A percentile compares a stretch with the other conserved stretches of the same genome.
Conservation (phyloP, 2,797 vertebrate genomes). For the Xenopus petersii region DNA sequence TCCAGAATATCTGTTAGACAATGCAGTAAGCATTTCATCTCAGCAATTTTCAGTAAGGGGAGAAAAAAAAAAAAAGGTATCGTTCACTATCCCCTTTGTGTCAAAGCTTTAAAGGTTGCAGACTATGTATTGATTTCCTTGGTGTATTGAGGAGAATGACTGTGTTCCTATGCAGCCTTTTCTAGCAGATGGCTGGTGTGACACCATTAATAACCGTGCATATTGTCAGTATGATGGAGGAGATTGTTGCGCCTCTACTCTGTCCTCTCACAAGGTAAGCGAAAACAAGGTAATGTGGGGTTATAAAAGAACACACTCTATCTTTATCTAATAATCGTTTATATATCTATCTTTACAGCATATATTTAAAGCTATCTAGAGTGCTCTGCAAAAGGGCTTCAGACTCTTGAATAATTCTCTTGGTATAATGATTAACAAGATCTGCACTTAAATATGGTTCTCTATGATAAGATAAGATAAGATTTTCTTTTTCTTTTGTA, state of each 20-base stretch:
- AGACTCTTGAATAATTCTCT: too few relatives aligned
- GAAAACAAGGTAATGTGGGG: conserved; percentile 15
- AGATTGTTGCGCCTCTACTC: conserved; percentile 95
- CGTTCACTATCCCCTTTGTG: conserved; percentile 28
- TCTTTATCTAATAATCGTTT: neutral
- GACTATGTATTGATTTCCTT: conserved; percentile 44
- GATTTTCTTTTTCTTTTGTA: too few relatives aligned
- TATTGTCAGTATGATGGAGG: conserved; percentile 96
- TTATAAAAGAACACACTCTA: neutral
- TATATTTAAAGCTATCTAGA: too few relatives aligned
- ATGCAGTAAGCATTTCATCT: conserved; percentile 28
- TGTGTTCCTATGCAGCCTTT: conserved; percentile 78
- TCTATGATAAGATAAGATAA: too few relatives aligned
- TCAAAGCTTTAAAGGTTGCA: conserved; percentile 43
- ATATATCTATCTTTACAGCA: too few relatives aligned
- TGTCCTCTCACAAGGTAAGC: conserved; percentile 90
- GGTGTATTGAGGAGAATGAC: conserved; percentile 40
- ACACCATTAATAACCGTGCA: conserved; percentile 94
- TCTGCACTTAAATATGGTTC: too few relatives aligned
- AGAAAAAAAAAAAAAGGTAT: conserved; percentile 8
- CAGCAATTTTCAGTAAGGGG: conserved; percentile 13
- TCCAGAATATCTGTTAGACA: conserved; percentile 36
- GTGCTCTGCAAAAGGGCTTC: too few relatives aligned
- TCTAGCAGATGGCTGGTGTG: conserved; percentile 94
- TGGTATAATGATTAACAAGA: too few relatives aligned